Evolutionary conservation across 2,797 vertebrate species (phyloP).

Genomic region (Rhinella marina): DNA sequence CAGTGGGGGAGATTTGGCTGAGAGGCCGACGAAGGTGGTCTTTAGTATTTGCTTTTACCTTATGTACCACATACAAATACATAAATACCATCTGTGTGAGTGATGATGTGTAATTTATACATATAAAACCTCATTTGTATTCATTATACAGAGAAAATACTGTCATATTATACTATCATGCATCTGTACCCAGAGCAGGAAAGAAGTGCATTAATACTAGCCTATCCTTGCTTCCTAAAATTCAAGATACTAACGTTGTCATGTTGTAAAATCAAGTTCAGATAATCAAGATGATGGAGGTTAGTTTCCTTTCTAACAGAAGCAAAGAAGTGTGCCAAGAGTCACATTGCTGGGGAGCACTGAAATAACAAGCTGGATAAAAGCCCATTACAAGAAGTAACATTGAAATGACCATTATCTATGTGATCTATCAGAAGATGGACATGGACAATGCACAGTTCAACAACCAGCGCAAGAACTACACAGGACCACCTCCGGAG

Average conservation of each 20-base stretch:
- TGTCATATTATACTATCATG: too few relatives aligned
- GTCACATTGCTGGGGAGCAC: background rate
- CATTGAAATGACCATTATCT: background rate
- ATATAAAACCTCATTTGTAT: too few relatives aligned
- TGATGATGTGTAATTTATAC: too few relatives aligned
- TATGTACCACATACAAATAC: too few relatives aligned
- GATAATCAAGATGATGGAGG: background rate
- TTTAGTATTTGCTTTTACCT: too few relatives aligned
- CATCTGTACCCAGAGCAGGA: background rate
- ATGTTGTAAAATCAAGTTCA: background rate
- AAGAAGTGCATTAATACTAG: background rate
- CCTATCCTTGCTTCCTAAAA: background rate
- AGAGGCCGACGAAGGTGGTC: too few relatives aligned
- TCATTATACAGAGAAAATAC: background rate
- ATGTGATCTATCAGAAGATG: background rate
- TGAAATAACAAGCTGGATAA: background rate
- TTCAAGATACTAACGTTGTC: background rate
- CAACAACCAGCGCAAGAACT: too few relatives aligned
- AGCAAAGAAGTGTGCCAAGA: background rate
- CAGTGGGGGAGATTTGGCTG: too few relatives aligned
- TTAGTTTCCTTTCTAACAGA: background rate
- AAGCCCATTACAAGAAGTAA: background rate
- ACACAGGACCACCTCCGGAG: too few relatives aligned
- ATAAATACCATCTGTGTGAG: too few relatives aligned
- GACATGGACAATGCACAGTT: too few relatives aligned